Base-by-base conservation (phyloP, 2,113 vertebrate species). In the Hippocampus comes region DNA sequence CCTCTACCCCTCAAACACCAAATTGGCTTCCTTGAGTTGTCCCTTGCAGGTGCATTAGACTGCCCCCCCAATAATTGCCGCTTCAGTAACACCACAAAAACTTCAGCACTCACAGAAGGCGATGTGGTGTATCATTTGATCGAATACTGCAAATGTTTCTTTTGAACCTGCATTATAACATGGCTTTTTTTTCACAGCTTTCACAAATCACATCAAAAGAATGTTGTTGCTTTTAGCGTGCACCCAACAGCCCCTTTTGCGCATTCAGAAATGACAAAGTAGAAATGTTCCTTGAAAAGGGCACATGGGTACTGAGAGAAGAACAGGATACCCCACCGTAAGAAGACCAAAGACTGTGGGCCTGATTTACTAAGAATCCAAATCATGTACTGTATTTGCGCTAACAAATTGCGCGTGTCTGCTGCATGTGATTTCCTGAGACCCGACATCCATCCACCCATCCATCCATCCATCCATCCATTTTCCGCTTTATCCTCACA, bases 1-100 rank as follows among this genome's bases (percentile, higher is more conserved):
- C 68, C 73, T 59, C 41, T 2, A 60, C 30, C 10, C 68, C 73
- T 74, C 42, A 57, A 69, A 46, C 20, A 69, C 48, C 74, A 68
- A 70, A 73, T 49, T 70, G 63, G 56, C 65, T 74, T 60, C 41
- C 48, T 74, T 71, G 61, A 73, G 69, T 61, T 3, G 55, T 27
- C 25, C 70, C 60, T 70, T 6, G 11, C 77, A 61, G 70, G 48
- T 72, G 60, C 65, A 75, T 66, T 48, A 66, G 43, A 17, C 43
- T 17, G 25, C 25, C n/a, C 6, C 21, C 8, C 3, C 43, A 27
- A 25, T 66, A 48, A 66, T 66, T 49, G 42, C n/a, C 15, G 43
- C 64, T 66, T 66, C 43, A 23, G n/a, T 71, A 59, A 68, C 42
- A 59, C 17, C 57, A 43, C 69, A 55, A 68, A 79, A 61, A 61